Evolutionary conservation across 2,888 invertebrate genomes (phyloP).

Genomic region (Lasioglossum malachurum): DNA sequence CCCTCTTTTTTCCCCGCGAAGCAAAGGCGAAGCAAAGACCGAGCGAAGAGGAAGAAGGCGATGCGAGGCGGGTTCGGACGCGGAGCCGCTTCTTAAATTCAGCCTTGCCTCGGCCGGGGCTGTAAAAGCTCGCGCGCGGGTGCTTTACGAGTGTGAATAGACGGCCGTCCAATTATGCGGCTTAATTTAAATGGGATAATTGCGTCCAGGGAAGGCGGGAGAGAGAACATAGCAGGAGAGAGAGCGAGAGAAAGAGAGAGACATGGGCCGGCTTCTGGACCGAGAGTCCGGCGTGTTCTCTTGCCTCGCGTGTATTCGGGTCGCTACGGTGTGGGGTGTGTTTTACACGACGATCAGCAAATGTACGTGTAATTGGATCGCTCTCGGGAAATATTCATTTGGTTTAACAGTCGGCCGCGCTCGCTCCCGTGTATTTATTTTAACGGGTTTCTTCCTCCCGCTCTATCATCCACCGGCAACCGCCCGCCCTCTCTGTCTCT

Average conservation of each 20-base stretch:
- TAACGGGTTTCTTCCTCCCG: conserved; percentile 41
- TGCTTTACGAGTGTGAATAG: conserved; percentile 84
- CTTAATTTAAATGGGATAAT: conserved; percentile 85
- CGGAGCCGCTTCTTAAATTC: conserved; percentile 69
- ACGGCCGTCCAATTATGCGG: conserved; percentile 83
- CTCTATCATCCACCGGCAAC: neutral
- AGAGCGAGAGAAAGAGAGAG: conserved; percentile 7
- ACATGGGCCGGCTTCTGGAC: conserved; percentile 2
- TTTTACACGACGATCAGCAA: conserved; percentile 49
- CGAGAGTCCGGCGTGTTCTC: conserved; percentile 58
- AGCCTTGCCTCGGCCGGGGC: conserved; percentile 65
- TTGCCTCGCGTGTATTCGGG: conserved; percentile 18
- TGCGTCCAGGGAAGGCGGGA: conserved; percentile 71
- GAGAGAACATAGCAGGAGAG: neutral
- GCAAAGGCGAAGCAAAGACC: neutral
- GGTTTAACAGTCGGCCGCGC: conserved; percentile 30
- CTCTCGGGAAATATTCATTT: conserved; percentile 61
- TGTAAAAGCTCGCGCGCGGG: conserved; percentile 78
- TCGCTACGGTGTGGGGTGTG: conserved; percentile 39
- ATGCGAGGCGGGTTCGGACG: conserved; percentile 42
- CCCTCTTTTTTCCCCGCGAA: conserved; percentile 60
- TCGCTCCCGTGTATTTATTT: conserved; percentile 41
- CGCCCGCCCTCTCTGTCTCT: neutral
- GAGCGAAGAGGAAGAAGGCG: neutral
- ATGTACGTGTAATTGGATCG: conserved; percentile 69